phyloP scores from a whole-genome alignment of 2,888 invertebrate species.

The Cheilosia grossa region DNA sequence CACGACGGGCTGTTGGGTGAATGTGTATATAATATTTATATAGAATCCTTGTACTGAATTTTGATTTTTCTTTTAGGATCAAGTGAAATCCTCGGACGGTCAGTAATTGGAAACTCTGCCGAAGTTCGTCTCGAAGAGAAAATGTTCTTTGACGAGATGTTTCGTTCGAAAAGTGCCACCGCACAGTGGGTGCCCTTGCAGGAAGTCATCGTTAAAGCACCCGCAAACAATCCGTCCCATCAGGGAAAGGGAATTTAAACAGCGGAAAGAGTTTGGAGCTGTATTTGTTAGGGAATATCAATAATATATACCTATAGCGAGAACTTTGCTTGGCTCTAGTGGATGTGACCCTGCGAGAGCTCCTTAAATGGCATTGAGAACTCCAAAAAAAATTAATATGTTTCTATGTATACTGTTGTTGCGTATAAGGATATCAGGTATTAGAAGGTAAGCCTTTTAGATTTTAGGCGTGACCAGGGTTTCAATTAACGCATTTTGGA shows the following conservation, averaged over 20 bases:
- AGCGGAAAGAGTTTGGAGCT: neutral
- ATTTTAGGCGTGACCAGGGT: conserved; percentile 22
- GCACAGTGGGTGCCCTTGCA: conserved; percentile 86
- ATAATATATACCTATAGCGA: conserved; percentile 3
- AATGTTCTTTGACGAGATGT: conserved; percentile 85
- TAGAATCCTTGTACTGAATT: neutral
- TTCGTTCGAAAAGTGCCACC: conserved; percentile 85
- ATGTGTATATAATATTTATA: neutral
- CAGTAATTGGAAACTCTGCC: conserved; percentile 84
- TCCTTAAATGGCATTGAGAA: neutral
- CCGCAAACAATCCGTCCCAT: conserved; percentile 35
- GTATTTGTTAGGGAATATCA: conserved; percentile 20
- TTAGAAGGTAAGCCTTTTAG: conserved; percentile 9
- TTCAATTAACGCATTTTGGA: conserved; percentile 22
- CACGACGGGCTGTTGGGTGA: conserved; percentile 86
- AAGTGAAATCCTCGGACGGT: conserved; percentile 84
- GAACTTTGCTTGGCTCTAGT: conserved; percentile 22
- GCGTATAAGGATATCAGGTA: conserved; percentile 22
- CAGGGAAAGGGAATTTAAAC: conserved; percentile 51
- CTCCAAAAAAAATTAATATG: conserved; percentile 16
- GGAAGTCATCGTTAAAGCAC: conserved; percentile 79
- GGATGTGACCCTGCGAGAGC: conserved; percentile 17
- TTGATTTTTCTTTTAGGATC: conserved; percentile 80
- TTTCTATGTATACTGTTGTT: conserved; percentile 13
- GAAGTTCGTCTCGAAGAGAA: conserved; percentile 83